These are phyloP conservation scores for Drosophila differens DNA, from an alignment of 2,888 invertebrate species.

Conservation along the genomic window DNA sequence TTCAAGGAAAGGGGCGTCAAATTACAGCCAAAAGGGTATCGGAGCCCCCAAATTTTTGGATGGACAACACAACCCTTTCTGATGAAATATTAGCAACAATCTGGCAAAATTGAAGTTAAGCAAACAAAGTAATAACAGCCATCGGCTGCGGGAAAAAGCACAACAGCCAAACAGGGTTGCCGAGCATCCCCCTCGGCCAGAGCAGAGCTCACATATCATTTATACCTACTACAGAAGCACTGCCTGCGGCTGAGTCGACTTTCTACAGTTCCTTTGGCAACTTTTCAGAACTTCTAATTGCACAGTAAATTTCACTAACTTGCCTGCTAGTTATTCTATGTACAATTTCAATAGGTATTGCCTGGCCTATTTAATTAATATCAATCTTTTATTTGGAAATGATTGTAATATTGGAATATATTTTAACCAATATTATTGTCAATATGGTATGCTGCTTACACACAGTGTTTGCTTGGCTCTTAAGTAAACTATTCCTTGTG, in stretches of 20 bases:
- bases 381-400: background rate
- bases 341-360: too few relatives aligned
- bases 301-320: background rate
- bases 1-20: background rate
- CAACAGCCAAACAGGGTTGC: slow-evolving; percentile 14
- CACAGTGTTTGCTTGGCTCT: background rate
- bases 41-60: slow-evolving; percentile 2
- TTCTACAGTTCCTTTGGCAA: background rate
- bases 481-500: background rate
- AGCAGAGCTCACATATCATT: slow-evolving; percentile 43
- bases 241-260: background rate
- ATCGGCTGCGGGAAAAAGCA: slow-evolving; percentile 25
- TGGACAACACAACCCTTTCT: slow-evolving; percentile 52
- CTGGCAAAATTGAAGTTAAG: slow-evolving; percentile 63
- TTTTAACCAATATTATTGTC: background rate
- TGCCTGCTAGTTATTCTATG: background rate
- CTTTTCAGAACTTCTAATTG: slow-evolving; percentile 2
- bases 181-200: slow-evolving; percentile 18
- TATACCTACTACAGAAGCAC: slow-evolving; percentile 5
- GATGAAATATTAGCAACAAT: slow-evolving; percentile 69
- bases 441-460: background rate
- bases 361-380: background rate
- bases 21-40: slow-evolving; percentile 33
- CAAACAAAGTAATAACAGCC: slow-evolving; percentile 53
- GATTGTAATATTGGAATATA: background rate